Base-by-base conservation (phyloP, 2,888 invertebrate genomes). In the Eupithecia subumbrata region DNA sequence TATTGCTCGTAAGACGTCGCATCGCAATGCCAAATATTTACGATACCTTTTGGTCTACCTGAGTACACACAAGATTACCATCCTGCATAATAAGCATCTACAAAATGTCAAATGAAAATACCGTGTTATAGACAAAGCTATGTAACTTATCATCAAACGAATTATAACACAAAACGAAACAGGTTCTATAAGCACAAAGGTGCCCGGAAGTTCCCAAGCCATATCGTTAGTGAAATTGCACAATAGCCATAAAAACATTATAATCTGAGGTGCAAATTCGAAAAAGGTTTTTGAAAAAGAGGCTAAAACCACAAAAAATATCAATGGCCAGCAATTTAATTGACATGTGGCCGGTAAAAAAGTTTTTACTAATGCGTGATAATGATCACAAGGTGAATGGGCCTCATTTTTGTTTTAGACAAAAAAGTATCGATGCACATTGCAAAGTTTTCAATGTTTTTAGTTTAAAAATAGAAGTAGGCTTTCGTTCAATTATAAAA, bases 141-240 rank as follows among this genome's bases (percentile, higher is more conserved):
- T 12, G 12, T 56, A 18, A 22, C 34, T 16, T 34, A 64, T 64
- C 18, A 16, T 64, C 5, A 56, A 45, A 16, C 12, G 16, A 45
- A 16, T 14, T 63, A 63, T 63, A 82, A 81, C 79, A 80, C 37
- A 45, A 70, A 69, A 76, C 72, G 30, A 43, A 83, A 82, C 83
- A 84, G 78, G 82, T 84, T 83, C 14, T 76, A 40, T 74, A 71
- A 63, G 75, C 25, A 34, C 56, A 83, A 87, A 87, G 86, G 86
- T 83, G 82, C 80, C 88, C 89, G 90, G 92, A 91, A 91, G 86
- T 87, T 74, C 80, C 81, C 88, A 85, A 90, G 91, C 88, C 83
- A 84, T 87, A 84, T 91, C 91, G 91, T 93, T 93, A 92, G 88
- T 85, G 80, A 87, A 90, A 91, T 91, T 89, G 87, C 85, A 83